Evolutionary conservation across 2,888 invertebrate species (phyloP), one percentile per base, ranked within the genome.

Genomic region (Parasteatoda lunata): DNA sequence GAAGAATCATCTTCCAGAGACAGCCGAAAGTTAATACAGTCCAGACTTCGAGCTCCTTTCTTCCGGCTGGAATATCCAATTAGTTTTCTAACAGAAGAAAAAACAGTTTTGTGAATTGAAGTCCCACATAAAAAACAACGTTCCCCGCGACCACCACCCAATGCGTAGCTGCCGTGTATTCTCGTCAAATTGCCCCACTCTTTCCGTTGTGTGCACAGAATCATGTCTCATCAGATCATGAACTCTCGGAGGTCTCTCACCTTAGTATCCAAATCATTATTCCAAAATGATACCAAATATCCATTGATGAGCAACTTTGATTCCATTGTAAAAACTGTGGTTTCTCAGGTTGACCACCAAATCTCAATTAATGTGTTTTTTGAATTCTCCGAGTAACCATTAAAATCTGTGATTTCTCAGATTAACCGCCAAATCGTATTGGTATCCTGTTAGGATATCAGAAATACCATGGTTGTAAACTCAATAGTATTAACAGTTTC

Each of bases 161-260:
- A 59, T 59, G 9, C 59, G 9, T 59, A n/a, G n/a, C 59, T n/a
- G 59, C n/a, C 59, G 59, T 13, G 59, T 5, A 59, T 59, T 13
- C 59, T 59, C 59, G 59, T 59, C 64, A 51, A 52, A 68, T 75
- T 49, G 48, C 54, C 52, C 47, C 68, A 54, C 49, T 52, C 30
- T 70, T 54, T 82, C 64, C 77, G 73, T 69, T 81, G 81, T 69
- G 45, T 68, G 15, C 49, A 64, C n/a, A 71, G 48, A 77, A 13
- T 70, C 83, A 84, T 84, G 83, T 66, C 83, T 71, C 69, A 47
- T 66, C 77, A 77, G 47, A 54, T n/a, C 9, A 13, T 54, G 64
- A n/a, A 49, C 13, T 73, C 45, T 54, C 54, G 7, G 47, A 5
- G 11, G 59, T 47, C 30, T 1, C 59, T 59, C 59, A 59, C 59